A percentile compares a stretch with the other conserved stretches of the same genome.
Evolutionary conservation across 1,140 invertebrate genomes (phyloP).

Genomic region (Elysia chlorotica): DNA sequence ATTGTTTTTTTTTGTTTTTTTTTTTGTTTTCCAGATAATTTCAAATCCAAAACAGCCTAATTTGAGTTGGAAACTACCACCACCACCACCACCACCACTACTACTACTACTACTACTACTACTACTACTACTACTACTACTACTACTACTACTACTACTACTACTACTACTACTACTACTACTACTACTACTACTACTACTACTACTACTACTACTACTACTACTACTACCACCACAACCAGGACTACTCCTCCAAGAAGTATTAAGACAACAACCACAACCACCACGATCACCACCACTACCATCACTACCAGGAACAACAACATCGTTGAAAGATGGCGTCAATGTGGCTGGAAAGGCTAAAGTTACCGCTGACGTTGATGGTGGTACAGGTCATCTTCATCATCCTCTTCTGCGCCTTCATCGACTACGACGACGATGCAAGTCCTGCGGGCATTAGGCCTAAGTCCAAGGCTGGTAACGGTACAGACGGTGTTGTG

Average conservation of each 20-base stretch:
- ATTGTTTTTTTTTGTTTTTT: too few species aligned
- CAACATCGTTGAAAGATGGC: not conserved
- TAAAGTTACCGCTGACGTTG: not conserved
- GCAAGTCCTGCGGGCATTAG: not conserved
- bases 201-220: not conserved
- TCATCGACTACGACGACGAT: conserved; percentile 3
- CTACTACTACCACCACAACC: not conserved
- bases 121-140: not conserved
- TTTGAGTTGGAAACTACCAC: too few species aligned
- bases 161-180: not conserved
- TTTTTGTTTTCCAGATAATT: too few species aligned
- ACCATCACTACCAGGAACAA: not conserved
- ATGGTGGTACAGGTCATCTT: not conserved
- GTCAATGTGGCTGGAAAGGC: conserved; percentile 12
- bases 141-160: not conserved
- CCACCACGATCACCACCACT: not conserved
- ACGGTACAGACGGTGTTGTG: too few species aligned
- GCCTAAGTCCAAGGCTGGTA: not conserved
- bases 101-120: not conserved
- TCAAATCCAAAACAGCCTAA: too few species aligned
- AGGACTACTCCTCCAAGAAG: not conserved
- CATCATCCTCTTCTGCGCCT: not conserved
- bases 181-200: not conserved
- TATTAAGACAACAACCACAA: not conserved
- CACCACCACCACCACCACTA: not conserved